Percentiles rank a stretch among this genome's conserved stretches.
These are phyloP conservation scores for Protonibea diacanthus DNA, from an alignment of 2,797 vertebrate species.

Conservation along the genomic window DNA sequence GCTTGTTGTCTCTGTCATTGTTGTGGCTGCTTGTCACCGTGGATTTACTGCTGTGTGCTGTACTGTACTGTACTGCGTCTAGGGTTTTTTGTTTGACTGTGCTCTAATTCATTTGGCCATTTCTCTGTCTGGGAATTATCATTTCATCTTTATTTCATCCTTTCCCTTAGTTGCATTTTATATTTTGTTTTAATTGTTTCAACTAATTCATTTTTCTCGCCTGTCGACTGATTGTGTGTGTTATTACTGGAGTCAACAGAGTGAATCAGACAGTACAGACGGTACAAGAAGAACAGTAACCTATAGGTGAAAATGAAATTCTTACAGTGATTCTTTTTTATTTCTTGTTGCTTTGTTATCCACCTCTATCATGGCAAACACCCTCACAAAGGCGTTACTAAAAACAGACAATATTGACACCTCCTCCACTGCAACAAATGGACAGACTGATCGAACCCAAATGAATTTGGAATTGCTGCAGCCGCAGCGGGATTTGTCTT, in stretches of 20 bases:
- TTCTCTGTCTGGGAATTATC: no score
- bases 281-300: background rate
- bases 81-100: no score
- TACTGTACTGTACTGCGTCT: no score
- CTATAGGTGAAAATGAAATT: background rate
- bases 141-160: no score
- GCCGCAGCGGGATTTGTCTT: slow-evolving; percentile 32
- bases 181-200: no score
- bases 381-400: slow-evolving; percentile 22
- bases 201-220: no score
- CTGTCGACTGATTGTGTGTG: no score
- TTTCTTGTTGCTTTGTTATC: slow-evolving; percentile 6
- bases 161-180: no score
- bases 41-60: no score
- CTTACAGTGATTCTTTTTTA: background rate
- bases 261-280: background rate
- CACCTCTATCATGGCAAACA: slow-evolving; percentile 19
- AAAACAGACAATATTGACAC: slow-evolving; percentile 52
- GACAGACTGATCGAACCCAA: slow-evolving; percentile 54
- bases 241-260: background rate
- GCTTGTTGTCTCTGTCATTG: no score
- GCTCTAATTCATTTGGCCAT: no score
- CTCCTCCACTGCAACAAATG: slow-evolving; percentile 42
- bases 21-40: no score
- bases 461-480: slow-evolving; percentile 58